These are phyloP conservation scores for Mormyrops boulengeri DNA, from an alignment of 2,797 vertebrate genomes.

Conservation along the genomic window DNA sequence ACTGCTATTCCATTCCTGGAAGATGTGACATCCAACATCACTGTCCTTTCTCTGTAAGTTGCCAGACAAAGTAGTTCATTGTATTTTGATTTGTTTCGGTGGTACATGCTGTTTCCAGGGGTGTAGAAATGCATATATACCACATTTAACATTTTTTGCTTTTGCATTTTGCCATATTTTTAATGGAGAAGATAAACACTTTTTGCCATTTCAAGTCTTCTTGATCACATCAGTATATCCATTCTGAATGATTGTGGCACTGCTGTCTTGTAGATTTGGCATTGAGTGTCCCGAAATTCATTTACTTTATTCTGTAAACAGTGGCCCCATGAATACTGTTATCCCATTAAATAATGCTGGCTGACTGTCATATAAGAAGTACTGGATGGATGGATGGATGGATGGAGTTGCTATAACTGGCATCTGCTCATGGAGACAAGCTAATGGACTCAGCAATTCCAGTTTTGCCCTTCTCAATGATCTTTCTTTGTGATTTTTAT, in stretches of 20 bases:
- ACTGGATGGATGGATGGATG: not conserved
- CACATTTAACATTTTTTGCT: not conserved
- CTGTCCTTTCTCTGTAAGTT: slow-evolving; percentile 85
- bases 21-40: slow-evolving; percentile 80
- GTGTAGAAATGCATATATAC: not conserved
- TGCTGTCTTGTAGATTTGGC: not conserved
- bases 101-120: not conserved
- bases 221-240: not conserved
- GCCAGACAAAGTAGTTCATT: not conserved
- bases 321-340: not conserved
- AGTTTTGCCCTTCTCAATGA: not conserved
- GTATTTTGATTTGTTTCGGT: not conserved
- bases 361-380: not conserved
- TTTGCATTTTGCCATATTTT: not conserved
- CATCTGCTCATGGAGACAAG: not conserved
- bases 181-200: not conserved
- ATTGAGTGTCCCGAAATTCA: not conserved
- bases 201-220: not conserved
- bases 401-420: not conserved
- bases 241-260: not conserved
- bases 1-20: slow-evolving; percentile 79
- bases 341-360: not conserved
- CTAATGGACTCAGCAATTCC: not conserved
- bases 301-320: not conserved
- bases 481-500: not conserved